Conservation (phyloP, 2,888 invertebrate genomes). For the Vannuccia rotundouncinata region DNA sequence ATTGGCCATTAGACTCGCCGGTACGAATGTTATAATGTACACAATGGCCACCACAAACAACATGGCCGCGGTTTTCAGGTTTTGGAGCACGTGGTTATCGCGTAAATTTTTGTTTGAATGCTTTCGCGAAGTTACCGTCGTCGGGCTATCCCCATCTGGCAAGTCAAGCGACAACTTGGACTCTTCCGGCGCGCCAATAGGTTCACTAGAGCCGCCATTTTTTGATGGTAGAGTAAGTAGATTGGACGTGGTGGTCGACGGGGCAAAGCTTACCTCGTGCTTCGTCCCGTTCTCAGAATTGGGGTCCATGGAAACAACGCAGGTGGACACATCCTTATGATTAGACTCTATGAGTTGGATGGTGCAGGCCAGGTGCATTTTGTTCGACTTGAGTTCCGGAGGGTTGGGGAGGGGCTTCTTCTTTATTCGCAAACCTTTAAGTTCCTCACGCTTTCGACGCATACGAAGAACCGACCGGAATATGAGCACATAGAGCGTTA, state of each 20-base stretch:
- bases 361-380: background rate
- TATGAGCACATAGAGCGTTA: constrained; percentile 51
- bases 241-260: background rate
- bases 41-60: constrained; percentile 54
- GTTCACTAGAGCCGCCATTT: background rate
- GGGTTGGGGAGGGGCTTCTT: background rate
- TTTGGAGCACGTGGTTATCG: constrained; percentile 44
- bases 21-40: constrained; percentile 51
- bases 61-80: constrained; percentile 54
- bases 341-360: background rate
- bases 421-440: constrained; percentile 13
- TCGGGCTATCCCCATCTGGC: background rate
- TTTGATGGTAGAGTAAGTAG: background rate
- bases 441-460: constrained; percentile 39
- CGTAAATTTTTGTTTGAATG: constrained; percentile 1
- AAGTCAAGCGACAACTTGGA: too few species aligned
- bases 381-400: background rate
- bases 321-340: background rate
- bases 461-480: constrained; percentile 48
- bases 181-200: too few species aligned
- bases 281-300: background rate
- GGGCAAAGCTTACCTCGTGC: background rate
- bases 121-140: too few species aligned
- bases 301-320: background rate
- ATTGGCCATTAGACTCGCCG: constrained; percentile 50